phyloP scores from a whole-genome alignment of 1,140 invertebrate genomes.

The Carcinoscorpius rotundicauda region DNA sequence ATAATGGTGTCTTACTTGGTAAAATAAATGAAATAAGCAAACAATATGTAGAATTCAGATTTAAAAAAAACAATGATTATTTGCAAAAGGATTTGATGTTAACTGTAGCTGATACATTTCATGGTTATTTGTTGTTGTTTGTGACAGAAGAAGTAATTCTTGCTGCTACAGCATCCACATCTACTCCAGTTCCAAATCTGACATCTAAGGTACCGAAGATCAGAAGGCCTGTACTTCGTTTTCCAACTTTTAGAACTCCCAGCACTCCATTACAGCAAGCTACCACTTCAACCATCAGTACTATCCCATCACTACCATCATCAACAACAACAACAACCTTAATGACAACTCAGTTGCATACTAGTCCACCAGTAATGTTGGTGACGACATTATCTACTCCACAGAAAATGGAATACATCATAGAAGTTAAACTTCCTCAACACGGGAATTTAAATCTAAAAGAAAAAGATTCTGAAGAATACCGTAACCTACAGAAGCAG shows the following conservation, averaged over 20 bases:
- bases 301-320: neutral
- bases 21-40: too few relatives aligned
- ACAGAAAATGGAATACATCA: neutral
- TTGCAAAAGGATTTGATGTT: too few relatives aligned
- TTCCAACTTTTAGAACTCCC: neutral
- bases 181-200: too few relatives aligned
- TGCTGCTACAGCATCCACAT: too few relatives aligned
- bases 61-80: too few relatives aligned
- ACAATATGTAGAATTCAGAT: too few relatives aligned
- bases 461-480: slow-evolving; percentile 7
- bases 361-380: neutral
- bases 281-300: slow-evolving; percentile 3
- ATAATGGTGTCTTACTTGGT: too few relatives aligned
- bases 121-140: too few relatives aligned
- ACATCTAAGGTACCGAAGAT: too few relatives aligned
- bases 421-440: slow-evolving; percentile 13
- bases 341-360: neutral
- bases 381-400: neutral
- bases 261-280: neutral
- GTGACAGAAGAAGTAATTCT: too few relatives aligned
- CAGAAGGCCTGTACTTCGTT: too few relatives aligned
- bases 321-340: neutral
- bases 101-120: too few relatives aligned
- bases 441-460: neutral
- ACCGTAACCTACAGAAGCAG: slow-evolving; percentile 4